Evolutionary conservation across 2,113 vertebrate species (phyloP).

Genomic region (Callionymus lyra): DNA sequence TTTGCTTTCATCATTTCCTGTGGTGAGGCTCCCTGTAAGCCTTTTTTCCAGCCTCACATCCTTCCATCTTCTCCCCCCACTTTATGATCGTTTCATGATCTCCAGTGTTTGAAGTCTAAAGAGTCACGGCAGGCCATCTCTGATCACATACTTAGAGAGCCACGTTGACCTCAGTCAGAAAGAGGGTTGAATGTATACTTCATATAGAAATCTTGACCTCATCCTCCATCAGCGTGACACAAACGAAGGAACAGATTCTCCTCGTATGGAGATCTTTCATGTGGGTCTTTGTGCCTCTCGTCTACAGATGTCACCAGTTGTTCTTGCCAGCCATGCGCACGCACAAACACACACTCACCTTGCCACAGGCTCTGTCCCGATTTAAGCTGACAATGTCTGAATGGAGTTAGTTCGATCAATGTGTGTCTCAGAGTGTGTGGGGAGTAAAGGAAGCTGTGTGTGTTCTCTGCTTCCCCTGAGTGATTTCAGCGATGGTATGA

Average conservation of each 20-base stretch:
- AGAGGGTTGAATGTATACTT: too few species aligned
- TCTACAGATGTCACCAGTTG: conserved; percentile 17
- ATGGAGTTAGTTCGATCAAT: conserved; percentile 56
- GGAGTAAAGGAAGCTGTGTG: conserved; percentile 1
- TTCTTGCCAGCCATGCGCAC: conserved; percentile 24
- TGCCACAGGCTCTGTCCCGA: conserved; percentile 60
- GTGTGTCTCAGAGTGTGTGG: conserved; percentile 13
- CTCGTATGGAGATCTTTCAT: conserved; percentile 22
- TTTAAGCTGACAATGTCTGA: conserved; percentile 41
- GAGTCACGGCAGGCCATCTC: conserved; percentile 33
- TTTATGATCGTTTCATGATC: conserved; percentile 39
- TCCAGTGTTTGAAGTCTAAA: conserved; percentile 50
- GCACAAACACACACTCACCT: conserved; percentile 45
- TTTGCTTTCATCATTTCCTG: conserved; percentile 30
- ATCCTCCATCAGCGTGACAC: conserved; percentile 4
- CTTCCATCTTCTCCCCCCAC: conserved; percentile 23
- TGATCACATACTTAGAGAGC: conserved; percentile 40
- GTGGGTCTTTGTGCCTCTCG: too few species aligned
- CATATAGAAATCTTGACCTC: too few species aligned
- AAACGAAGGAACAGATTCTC: conserved; percentile 16
- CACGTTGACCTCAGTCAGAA: conserved; percentile 14
- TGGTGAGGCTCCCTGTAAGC: conserved; percentile 22
- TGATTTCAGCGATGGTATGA: not conserved
- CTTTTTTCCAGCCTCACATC: conserved; percentile 17
- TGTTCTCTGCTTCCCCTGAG: not conserved